Percentiles rank a stretch among this genome's conserved stretches.
Evolutionary conservation across 2,888 invertebrate species (phyloP).

Genomic region (Drosophila niveifrons): DNA sequence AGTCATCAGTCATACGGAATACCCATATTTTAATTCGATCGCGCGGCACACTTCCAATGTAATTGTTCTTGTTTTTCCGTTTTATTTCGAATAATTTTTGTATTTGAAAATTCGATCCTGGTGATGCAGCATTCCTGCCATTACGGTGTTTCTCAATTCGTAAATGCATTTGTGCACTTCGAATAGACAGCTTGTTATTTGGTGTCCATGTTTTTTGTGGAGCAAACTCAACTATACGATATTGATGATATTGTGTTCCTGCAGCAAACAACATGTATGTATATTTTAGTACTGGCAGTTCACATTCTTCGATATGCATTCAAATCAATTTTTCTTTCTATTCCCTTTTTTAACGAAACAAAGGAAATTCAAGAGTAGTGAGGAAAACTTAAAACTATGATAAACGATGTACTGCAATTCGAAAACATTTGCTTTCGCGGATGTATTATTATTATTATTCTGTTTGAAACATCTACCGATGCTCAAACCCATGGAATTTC

Average conservation of each 20-base stretch:
- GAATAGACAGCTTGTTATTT: constrained; percentile 89
- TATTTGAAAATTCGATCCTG: constrained; percentile 23
- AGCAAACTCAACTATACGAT: constrained; percentile 94
- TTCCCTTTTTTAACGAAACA: too few species aligned
- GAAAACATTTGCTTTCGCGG: too few species aligned
- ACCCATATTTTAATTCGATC: constrained; percentile 83
- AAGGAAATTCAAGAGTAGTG: too few species aligned
- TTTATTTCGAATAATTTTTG: constrained; percentile 43
- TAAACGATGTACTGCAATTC: too few species aligned
- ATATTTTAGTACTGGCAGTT: not conserved
- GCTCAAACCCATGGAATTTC: too few species aligned
- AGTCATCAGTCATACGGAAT: constrained; percentile 76
- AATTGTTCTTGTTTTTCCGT: constrained; percentile 33
- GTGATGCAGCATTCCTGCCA: constrained; percentile 31
- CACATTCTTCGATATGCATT: too few species aligned
- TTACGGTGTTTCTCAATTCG: constrained; percentile 80
- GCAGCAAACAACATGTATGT: constrained; percentile 56
- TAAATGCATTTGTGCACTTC: constrained; percentile 93
- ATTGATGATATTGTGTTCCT: constrained; percentile 94
- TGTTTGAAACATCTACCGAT: too few species aligned
- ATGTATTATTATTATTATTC: too few species aligned
- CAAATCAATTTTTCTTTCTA: too few species aligned
- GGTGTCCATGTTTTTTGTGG: constrained; percentile 87
- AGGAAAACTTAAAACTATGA: too few species aligned
- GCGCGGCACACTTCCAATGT: constrained; percentile 19